These are phyloP conservation scores for Ptychobarbus kaznakovi DNA, from an alignment of 2,797 vertebrate genomes.

Conservation along the genomic window DNA sequence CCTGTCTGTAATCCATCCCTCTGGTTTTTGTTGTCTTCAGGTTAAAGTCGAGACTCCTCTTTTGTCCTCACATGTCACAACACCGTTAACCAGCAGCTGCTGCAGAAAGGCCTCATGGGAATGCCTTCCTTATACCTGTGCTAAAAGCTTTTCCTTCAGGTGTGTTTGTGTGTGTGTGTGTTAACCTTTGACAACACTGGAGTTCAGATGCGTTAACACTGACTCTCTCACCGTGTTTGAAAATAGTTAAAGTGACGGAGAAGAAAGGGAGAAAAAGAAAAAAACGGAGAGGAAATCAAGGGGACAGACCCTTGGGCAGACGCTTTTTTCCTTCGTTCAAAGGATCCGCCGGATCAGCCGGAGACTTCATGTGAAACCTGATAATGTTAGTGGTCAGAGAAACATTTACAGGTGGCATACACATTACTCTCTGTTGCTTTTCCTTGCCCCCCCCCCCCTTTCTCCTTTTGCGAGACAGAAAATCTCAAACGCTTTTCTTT, in stretches of 20 bases:
- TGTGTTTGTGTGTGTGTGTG: slow-evolving; percentile 47
- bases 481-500: slow-evolving; percentile 33
- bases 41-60: slow-evolving; percentile 40
- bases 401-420: slow-evolving; percentile 61
- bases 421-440: slow-evolving; percentile 51
- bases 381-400: slow-evolving; percentile 61
- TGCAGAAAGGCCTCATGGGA: slow-evolving; percentile 51
- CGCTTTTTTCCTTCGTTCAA: slow-evolving; percentile 51
- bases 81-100: slow-evolving; percentile 64
- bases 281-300: slow-evolving; percentile 34
- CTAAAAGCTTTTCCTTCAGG: slow-evolving; percentile 61
- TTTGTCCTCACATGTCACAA: slow-evolving; percentile 73
- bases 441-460: not conserved
- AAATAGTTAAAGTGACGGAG: slow-evolving; percentile 51
- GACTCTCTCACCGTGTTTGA: slow-evolving; percentile 56
- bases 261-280: slow-evolving; percentile 35
- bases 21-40: slow-evolving; percentile 40
- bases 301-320: slow-evolving; percentile 56
- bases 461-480: slow-evolving; percentile 4
- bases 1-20: slow-evolving; percentile 62
- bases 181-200: slow-evolving; percentile 59
- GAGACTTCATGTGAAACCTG: slow-evolving; percentile 66
- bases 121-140: slow-evolving; percentile 49
- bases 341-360: slow-evolving; percentile 59
- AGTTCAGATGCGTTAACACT: slow-evolving; percentile 54